phyloP scores from a whole-genome alignment of 2,888 invertebrate species.

The Ctenicera cuprea region DNA sequence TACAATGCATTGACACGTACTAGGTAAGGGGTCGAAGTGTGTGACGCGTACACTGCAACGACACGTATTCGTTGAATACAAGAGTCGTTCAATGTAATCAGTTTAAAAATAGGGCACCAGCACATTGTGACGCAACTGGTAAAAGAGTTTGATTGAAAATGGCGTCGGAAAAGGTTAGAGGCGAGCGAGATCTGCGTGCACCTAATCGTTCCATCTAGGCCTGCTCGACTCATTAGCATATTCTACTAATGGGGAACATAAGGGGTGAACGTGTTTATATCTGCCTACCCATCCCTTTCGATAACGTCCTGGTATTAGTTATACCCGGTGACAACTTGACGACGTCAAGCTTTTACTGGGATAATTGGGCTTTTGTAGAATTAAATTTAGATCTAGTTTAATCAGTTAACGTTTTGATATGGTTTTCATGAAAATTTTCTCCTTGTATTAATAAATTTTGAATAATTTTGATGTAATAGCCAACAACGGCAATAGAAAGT shows the following conservation, averaged over 20 bases:
- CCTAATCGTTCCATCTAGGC: constrained; percentile 16
- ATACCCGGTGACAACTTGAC: constrained; percentile 13
- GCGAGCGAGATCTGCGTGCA: neutral
- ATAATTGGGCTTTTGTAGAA: constrained; percentile 10
- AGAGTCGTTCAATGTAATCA: neutral
- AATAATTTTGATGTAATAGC: too few species aligned
- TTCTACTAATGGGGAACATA: constrained; percentile 23
- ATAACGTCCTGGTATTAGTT: constrained; percentile 6
- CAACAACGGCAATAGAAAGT: too few species aligned
- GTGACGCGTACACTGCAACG: neutral
- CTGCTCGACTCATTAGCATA: constrained; percentile 19
- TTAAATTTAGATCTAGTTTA: constrained; percentile 7
- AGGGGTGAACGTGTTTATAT: constrained; percentile 22
- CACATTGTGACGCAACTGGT: constrained; percentile 21
- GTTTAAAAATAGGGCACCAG: constrained; percentile 7
- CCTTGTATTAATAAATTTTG: too few species aligned
- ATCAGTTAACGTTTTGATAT: neutral
- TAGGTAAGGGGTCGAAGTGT: neutral
- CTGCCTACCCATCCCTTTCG: constrained; percentile 13
- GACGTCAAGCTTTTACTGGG: constrained; percentile 4
- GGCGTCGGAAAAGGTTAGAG: neutral
- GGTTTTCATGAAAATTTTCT: too few species aligned
- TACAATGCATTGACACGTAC: constrained; percentile 15
- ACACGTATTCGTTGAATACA: neutral
- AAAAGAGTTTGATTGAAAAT: constrained; percentile 20